phyloP scores from a whole-genome alignment of 2,797 vertebrate species.

The Halcyon badia region DNA sequence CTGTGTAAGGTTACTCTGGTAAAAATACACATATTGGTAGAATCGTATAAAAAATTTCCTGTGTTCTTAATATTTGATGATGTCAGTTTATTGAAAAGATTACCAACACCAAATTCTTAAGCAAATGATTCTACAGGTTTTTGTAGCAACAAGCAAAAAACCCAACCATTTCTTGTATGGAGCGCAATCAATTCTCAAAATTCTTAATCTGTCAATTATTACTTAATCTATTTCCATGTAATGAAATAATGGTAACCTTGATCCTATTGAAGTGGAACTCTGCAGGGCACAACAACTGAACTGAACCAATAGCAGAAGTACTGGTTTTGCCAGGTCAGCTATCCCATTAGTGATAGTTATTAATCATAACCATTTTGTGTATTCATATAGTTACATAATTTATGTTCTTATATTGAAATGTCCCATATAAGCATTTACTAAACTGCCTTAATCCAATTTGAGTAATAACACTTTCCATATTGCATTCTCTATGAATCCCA shows the following conservation, averaged over 20 bases:
- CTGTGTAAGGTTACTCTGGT: not conserved
- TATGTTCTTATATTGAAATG: not conserved
- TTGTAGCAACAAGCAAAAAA: not conserved
- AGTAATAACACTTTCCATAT: not conserved
- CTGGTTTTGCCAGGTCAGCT: not conserved
- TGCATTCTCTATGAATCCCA: not conserved
- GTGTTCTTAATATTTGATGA: not conserved
- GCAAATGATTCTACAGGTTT: not conserved
- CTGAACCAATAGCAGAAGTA: not conserved
- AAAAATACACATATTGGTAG: not conserved
- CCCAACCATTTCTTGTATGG: fast-evolving
- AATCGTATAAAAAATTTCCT: not conserved
- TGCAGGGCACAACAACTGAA: not conserved
- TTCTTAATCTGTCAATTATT: not conserved
- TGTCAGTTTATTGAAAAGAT: not conserved
- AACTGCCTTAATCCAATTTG: not conserved
- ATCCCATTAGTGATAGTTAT: not conserved
- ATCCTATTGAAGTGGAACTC: not conserved
- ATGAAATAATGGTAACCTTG: not conserved
- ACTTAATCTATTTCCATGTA: not conserved
- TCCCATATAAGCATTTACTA: not conserved
- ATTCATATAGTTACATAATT: not conserved
- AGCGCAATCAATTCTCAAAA: not conserved
- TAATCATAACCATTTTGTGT: not conserved
- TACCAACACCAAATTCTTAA: not conserved